Conservation (phyloP, 1,140 invertebrate genomes). For the Bradysia coprophila region DNA sequence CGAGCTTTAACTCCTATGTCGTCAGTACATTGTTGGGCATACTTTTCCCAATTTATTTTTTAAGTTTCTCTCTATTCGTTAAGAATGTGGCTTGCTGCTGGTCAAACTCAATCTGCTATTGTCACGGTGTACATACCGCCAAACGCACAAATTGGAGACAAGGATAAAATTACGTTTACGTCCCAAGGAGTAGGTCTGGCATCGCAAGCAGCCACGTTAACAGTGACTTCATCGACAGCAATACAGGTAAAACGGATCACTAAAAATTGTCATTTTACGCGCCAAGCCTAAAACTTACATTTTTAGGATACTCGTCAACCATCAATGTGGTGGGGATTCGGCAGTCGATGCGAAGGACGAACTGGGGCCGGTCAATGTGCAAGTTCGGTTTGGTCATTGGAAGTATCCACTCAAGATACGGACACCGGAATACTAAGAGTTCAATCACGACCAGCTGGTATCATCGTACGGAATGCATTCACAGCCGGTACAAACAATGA, state of each 20-base stretch:
- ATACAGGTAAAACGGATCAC: not conserved
- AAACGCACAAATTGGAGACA: constrained; percentile 23
- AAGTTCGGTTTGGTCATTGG: constrained; percentile 37
- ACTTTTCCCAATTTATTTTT: too few species aligned
- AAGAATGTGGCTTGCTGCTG: constrained; percentile 27
- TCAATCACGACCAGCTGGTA: constrained; percentile 27
- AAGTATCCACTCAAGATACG: constrained; percentile 33
- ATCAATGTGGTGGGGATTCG: constrained; percentile 26
- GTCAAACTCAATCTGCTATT: constrained; percentile 29
- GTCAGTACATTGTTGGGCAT: constrained; percentile 6
- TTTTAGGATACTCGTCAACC: constrained; percentile 23
- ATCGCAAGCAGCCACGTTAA: constrained; percentile 13
- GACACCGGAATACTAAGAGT: constrained; percentile 37
- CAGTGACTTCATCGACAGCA: constrained; percentile 10
- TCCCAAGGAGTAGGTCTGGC: constrained; percentile 20
- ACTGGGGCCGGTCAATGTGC: constrained; percentile 24
- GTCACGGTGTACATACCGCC: constrained; percentile 29
- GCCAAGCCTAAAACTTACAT: not conserved
- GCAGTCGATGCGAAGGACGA: constrained; percentile 20
- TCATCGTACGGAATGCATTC: constrained; percentile 26
- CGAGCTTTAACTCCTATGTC: constrained; percentile 23
- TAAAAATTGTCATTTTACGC: constrained; percentile 1
- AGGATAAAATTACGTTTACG: constrained; percentile 35
- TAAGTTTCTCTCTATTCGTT: constrained; percentile 1
- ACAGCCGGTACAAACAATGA: constrained; percentile 35